These are phyloP conservation scores for Andrena minutula DNA, from an alignment of 2,888 invertebrate species.

Conservation along the genomic window DNA sequence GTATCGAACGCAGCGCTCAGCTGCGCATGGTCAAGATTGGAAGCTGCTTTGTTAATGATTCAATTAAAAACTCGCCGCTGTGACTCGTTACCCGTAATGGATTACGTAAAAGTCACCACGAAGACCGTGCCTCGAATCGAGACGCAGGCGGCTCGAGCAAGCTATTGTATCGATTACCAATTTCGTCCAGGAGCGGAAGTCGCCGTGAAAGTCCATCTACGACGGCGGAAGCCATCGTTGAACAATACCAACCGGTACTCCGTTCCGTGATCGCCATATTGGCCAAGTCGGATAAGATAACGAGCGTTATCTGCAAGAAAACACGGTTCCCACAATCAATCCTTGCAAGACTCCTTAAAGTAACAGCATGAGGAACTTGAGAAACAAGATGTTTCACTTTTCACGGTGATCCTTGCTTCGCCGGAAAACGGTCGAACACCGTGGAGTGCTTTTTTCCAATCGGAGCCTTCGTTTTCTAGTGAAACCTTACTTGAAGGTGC, in stretches of 20 bases:
- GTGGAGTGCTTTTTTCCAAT: no score
- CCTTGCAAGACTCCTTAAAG: no score
- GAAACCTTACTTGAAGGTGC: background rate
- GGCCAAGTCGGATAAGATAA: conserved; percentile 12
- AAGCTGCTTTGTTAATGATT: conserved; percentile 2
- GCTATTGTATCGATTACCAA: conserved; percentile 62
- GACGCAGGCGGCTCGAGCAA: conserved; percentile 5
- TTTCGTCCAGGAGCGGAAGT: conserved; percentile 65
- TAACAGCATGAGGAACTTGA: no score
- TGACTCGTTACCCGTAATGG: conserved; percentile 14
- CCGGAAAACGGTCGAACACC: no score
- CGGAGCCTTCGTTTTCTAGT: background rate
- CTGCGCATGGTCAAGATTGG: background rate
- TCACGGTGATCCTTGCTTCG: no score
- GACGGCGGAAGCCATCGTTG: conserved; percentile 63
- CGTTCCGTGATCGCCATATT: conserved; percentile 38
- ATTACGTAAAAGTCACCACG: conserved; percentile 40
- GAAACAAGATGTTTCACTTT: no score
- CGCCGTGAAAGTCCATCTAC: conserved; percentile 56
- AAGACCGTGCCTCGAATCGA: conserved; percentile 49
- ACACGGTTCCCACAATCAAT: no score
- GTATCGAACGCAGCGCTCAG: background rate
- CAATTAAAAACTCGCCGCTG: conserved; percentile 1
- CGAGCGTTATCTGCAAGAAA: background rate
- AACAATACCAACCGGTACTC: conserved; percentile 66